Conservation (phyloP, 2,797 vertebrate genomes). For the Poecilia picta region DNA sequence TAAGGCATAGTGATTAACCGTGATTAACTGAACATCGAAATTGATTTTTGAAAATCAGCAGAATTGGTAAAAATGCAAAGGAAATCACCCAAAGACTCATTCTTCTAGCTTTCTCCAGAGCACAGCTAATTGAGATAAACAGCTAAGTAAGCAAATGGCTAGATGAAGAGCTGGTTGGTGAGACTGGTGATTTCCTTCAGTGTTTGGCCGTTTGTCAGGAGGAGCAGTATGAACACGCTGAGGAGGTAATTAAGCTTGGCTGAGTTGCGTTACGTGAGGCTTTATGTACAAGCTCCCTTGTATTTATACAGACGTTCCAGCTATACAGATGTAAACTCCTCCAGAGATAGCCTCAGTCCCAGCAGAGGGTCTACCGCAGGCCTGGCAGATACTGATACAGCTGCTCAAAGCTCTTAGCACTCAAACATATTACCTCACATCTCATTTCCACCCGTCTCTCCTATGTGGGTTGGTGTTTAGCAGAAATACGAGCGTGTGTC, state of each 20-base stretch:
- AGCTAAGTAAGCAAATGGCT: slow-evolving; percentile 48
- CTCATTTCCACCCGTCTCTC: slow-evolving; percentile 53
- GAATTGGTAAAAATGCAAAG: slow-evolving; percentile 51
- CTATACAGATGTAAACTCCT: slow-evolving; percentile 41
- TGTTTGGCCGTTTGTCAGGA: slow-evolving; percentile 51
- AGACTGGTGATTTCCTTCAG: slow-evolving; percentile 32
- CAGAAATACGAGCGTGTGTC: slow-evolving; percentile 5
- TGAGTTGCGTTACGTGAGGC: slow-evolving; percentile 31
- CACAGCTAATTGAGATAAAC: slow-evolving; percentile 68
- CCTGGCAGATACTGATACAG: slow-evolving; percentile 63
- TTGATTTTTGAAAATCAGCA: slow-evolving; percentile 12
- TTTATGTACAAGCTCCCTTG: slow-evolving; percentile 31
- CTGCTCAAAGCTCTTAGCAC: slow-evolving; percentile 56
- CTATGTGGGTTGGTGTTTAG: slow-evolving; percentile 26
- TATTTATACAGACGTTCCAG: slow-evolving; percentile 37
- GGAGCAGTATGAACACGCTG: slow-evolving; percentile 13
- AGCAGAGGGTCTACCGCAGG: slow-evolving; percentile 50
- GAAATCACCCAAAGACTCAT: slow-evolving; percentile 14
- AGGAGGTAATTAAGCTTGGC: slow-evolving; percentile 58
- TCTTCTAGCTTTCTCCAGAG: slow-evolving; percentile 47
- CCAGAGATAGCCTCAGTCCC: slow-evolving; percentile 46
- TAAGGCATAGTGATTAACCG: too few species aligned
- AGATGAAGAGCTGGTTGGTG: slow-evolving; percentile 27
- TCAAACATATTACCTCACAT: slow-evolving; percentile 56
- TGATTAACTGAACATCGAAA: slow-evolving; percentile 3